These are phyloP conservation scores for Myioborus miniatus DNA, from an alignment of 2,797 vertebrate species.

Conservation along the genomic window DNA sequence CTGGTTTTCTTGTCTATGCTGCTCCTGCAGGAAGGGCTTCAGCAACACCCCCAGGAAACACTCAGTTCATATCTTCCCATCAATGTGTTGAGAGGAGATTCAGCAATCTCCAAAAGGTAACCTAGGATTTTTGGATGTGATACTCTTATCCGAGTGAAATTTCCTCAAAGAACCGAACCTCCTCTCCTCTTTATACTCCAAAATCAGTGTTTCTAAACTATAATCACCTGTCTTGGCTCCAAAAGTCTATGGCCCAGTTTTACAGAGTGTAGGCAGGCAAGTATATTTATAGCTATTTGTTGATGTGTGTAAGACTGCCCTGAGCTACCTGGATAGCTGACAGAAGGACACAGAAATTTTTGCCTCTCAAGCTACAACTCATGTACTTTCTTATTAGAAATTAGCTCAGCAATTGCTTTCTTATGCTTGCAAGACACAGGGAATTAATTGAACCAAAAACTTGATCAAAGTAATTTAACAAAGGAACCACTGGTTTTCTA, in stretches of 20 bases:
- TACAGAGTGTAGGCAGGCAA: neutral
- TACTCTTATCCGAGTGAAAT: neutral
- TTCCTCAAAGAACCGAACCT: neutral
- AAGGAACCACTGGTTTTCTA: neutral
- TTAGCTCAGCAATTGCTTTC: neutral
- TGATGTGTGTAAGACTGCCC: neutral
- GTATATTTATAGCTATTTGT: neutral
- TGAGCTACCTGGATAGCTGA: neutral
- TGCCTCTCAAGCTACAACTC: neutral
- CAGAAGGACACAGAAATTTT: neutral
- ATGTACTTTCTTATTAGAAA: neutral
- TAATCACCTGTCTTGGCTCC: neutral
- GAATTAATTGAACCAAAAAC: neutral
- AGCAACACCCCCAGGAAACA: rapidly evolving
- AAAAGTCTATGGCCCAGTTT: neutral
- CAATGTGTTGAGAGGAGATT: neutral
- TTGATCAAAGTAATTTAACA: neutral
- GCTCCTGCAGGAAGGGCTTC: neutral
- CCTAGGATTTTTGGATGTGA: neutral
- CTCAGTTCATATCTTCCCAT: neutral
- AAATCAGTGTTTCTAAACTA: neutral
- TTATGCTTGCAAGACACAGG: neutral
- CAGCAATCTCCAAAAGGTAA: neutral
- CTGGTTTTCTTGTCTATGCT: neutral
- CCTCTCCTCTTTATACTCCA: neutral